Conservation (phyloP, 2,113 vertebrate genomes). For the Apodemus speciosus region DNA sequence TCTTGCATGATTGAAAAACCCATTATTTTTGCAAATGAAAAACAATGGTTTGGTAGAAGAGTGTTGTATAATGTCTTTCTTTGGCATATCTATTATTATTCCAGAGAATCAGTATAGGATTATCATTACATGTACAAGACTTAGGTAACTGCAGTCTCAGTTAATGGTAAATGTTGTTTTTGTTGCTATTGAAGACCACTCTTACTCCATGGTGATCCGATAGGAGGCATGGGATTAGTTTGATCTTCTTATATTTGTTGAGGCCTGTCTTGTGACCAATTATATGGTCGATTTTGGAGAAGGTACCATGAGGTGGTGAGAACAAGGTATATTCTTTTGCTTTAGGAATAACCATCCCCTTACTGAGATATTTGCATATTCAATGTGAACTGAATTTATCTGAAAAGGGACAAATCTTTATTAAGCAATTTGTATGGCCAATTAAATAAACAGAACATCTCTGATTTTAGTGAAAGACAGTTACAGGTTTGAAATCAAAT, state of each 20-base stretch:
- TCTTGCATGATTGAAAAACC: no score
- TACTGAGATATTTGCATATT: no score
- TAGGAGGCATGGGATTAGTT: no score
- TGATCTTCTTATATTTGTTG: no score
- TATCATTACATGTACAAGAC: neutral
- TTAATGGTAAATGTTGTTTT: no score
- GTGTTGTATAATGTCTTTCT: neutral
- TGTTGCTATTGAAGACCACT: no score
- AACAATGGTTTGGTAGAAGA: neutral
- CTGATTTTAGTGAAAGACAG: neutral
- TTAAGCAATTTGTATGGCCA: neutral
- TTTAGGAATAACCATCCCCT: no score
- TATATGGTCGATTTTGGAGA: no score
- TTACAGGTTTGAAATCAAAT: neutral
- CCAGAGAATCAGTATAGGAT: neutral
- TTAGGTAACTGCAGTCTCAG: fast-evolving
- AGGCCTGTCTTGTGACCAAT: no score
- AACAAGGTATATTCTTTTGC: no score
- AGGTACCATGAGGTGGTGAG: no score
- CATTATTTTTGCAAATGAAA: neutral
- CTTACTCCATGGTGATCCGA: no score
- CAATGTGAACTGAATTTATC: neutral
- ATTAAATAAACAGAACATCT: neutral
- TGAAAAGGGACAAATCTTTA: neutral
- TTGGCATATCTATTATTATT: neutral